Evolutionary conservation across 2,113 vertebrate species (phyloP), one percentile per base, ranked within the genome.

Genomic region (Periophthalmus modestus): DNA sequence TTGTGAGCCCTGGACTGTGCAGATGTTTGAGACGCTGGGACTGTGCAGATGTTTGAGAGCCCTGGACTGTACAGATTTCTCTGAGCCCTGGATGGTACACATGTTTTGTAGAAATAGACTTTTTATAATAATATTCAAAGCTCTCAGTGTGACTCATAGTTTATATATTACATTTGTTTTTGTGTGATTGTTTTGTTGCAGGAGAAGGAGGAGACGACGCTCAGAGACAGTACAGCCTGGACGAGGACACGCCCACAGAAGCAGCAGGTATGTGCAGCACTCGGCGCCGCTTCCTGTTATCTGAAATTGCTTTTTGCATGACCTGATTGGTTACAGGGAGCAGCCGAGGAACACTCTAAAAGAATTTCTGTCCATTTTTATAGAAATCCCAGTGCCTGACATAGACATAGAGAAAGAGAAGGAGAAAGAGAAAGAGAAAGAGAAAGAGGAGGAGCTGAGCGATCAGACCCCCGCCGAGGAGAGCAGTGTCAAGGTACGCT

Each of bases 191-290:
- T 88, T 90, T 85, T 58, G 84, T 94, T 79, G 88, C 43, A 91
- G 85, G 88, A 7, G 95, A 95, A 48, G 91, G 91, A 66, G 74
- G 80, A 3, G 95, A 96, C 54, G 95, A 96, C 59, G 88, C 87
- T 19, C 92, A 95, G 33, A 93, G 91, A 80, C 87, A 95, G 82
- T 74, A 74, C 88, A 90, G 90, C 79, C 80, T 85, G 83, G 90
- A 90, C 33, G 89, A 92, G 63, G 87, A 87, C 47, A 75, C 86
- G 28, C 80, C 77, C 77, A 85, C 84, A 62, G 90, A 92, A 71
- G 78, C 83, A 23, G 90, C 80, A 62, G 90, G 92, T 92, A 87
- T 50, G 59, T 12, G 33, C 54, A 74, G 48, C 24, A 54, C 66
- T 70, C 68, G 47, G 47, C 74, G 58, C 54, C 69, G 43, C 34